These are phyloP conservation scores for Tetramorium parvispinum DNA, from an alignment of 1,140 invertebrate genomes.

Conservation along the genomic window DNA sequence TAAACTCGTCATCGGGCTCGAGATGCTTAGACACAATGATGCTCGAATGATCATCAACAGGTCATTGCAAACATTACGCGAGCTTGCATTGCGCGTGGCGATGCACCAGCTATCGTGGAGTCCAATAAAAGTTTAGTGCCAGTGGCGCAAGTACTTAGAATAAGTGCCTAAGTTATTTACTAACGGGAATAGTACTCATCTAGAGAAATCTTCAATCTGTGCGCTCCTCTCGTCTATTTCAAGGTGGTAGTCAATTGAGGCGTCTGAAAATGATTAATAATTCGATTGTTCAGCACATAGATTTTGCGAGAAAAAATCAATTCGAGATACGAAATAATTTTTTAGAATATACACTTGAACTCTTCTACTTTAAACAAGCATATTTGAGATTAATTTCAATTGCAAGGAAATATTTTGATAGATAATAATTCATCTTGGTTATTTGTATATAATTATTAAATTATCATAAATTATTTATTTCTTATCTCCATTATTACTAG, in stretches of 20 bases:
- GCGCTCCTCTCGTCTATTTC: neutral
- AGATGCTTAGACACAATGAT: slow-evolving; percentile 59
- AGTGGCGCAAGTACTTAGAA: slow-evolving; percentile 50
- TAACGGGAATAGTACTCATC: slow-evolving; percentile 24
- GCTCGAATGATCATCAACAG: slow-evolving; percentile 51
- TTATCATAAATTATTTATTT: neutral
- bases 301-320: neutral
- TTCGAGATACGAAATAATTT: neutral
- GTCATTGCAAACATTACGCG: slow-evolving; percentile 51
- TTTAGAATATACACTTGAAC: neutral
- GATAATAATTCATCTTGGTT: neutral
- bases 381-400: neutral
- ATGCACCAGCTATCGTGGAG: slow-evolving; percentile 12
- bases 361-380: neutral
- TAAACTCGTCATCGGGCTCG: slow-evolving; percentile 39
- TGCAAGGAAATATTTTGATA: neutral
- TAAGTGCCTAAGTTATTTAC: slow-evolving; percentile 23
- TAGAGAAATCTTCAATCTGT: slow-evolving; percentile 17
- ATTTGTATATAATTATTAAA: neutral
- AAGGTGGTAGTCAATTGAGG: neutral
- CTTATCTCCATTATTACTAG: neutral
- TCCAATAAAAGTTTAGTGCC: slow-evolving; percentile 54
- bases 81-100: slow-evolving; percentile 21
- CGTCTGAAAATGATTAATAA: neutral
- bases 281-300: neutral